phyloP scores from a whole-genome alignment of 53 echinoderm and acorn worm species.

The Paracentrotus lividus region DNA sequence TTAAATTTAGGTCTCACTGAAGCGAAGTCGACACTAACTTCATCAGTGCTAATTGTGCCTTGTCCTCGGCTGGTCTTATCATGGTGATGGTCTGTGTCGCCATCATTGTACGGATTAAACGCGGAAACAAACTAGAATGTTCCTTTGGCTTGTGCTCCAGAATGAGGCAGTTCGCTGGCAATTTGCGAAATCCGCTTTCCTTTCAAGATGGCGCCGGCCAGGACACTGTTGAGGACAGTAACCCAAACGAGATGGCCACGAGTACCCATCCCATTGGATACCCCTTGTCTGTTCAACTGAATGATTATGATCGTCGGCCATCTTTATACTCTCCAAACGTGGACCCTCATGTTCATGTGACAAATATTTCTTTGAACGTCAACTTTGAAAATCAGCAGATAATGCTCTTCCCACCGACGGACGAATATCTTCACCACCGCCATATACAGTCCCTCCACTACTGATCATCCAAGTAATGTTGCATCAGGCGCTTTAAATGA shows the following conservation, averaged over 20 bases:
- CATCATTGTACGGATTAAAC: not conserved
- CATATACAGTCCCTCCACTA: not conserved
- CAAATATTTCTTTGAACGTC: constrained; percentile 15
- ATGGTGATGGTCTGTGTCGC: not conserved
- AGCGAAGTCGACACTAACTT: not conserved
- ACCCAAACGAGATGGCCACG: not conserved
- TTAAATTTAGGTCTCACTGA: not conserved
- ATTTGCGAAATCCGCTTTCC: not conserved
- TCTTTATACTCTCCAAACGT: not conserved
- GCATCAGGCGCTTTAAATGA: not conserved
- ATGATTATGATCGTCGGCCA: not conserved
- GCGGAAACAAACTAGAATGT: not conserved
- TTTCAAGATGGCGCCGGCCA: not conserved
- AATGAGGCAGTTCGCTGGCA: not conserved
- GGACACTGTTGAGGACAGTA: not conserved
- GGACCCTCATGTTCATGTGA: not conserved
- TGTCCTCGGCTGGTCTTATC: no score
- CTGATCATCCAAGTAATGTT: not conserved
- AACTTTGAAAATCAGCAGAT: constrained; percentile 27
- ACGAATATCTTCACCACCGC: not conserved
- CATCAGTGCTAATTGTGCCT: not conserved
- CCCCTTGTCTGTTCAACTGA: not conserved
- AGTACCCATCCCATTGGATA: not conserved
- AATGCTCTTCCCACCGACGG: not conserved
- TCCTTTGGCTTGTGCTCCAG: not conserved